These are phyloP conservation scores for Itoplectis maculator DNA, from an alignment of 2,888 invertebrate species.

Conservation along the genomic window DNA sequence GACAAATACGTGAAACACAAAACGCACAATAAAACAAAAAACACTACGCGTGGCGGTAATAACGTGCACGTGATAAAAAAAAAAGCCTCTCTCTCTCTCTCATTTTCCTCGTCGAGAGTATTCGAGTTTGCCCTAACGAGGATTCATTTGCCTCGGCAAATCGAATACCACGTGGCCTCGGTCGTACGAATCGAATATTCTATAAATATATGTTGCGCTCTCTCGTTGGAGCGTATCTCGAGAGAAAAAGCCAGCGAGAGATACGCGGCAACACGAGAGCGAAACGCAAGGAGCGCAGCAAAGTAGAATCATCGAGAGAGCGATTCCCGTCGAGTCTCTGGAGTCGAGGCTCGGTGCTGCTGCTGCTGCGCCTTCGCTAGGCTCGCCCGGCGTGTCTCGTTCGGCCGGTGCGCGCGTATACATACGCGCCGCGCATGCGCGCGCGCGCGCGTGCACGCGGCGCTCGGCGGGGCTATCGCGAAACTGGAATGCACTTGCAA, in stretches of 20 bases:
- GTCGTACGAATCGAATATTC: slow-evolving; percentile 10
- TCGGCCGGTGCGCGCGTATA: slow-evolving; percentile 18
- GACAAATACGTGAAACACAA: neutral
- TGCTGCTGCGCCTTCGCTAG: slow-evolving; percentile 44
- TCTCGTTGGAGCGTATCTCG: neutral
- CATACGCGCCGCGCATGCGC: too few species aligned
- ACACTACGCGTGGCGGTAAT: neutral
- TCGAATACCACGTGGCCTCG: slow-evolving; percentile 7
- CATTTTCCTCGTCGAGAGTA: slow-evolving; percentile 11
- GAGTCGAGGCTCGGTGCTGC: too few species aligned
- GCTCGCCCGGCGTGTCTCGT: slow-evolving; percentile 14
- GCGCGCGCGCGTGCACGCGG: too few species aligned
- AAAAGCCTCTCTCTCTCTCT: neutral
- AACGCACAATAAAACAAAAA: neutral
- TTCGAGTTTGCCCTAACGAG: slow-evolving; percentile 18
- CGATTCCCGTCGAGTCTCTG: slow-evolving; percentile 50
- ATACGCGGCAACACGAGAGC: slow-evolving; percentile 4
- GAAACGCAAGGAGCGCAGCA: slow-evolving; percentile 22
- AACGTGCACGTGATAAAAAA: neutral
- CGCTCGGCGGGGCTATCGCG: slow-evolving; percentile 61
- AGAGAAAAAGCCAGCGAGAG: neutral
- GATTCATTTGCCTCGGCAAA: slow-evolving; percentile 8
- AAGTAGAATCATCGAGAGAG: slow-evolving; percentile 52
- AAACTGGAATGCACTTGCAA: slow-evolving; percentile 68
- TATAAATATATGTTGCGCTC: slow-evolving; percentile 26